Evolutionary conservation across 1,140 invertebrate genomes (phyloP).

Genomic region (Drosophila setifemur): DNA sequence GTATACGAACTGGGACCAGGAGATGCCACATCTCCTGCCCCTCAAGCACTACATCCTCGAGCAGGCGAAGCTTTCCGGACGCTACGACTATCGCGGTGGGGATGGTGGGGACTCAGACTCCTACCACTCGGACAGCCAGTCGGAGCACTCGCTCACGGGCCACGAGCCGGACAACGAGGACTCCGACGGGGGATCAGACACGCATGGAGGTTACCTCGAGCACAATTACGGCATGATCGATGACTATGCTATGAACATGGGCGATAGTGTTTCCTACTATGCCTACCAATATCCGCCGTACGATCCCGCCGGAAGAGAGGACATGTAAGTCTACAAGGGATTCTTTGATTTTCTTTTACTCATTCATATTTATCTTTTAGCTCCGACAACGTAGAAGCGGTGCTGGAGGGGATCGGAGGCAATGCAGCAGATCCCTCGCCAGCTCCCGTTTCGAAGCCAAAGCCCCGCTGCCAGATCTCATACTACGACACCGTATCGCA

Average conservation of each 20-base stretch:
- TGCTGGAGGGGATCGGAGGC: conserved; percentile 76
- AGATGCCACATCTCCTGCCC: conserved; percentile 89
- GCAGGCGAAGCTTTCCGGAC: conserved; percentile 90
- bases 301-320: conserved; percentile 79
- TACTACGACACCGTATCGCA: conserved; percentile 75
- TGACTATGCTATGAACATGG: conserved; percentile 81
- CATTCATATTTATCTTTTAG: conserved; percentile 18
- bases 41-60: conserved; percentile 94
- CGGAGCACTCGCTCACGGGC: conserved; percentile 84
- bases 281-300: conserved; percentile 84
- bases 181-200: conserved; percentile 86
- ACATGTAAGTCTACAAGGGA: conserved; percentile 61
- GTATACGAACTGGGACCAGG: conserved; percentile 89
- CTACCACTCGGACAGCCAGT: conserved; percentile 84
- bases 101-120: conserved; percentile 87
- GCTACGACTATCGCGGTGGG: conserved; percentile 84
- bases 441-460: conserved; percentile 53
- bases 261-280: conserved; percentile 85
- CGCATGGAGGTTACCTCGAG: conserved; percentile 86
- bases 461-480: conserved; percentile 75
- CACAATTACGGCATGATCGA: conserved; percentile 83
- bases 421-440: conserved; percentile 41
- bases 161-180: conserved; percentile 88
- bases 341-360: not conserved
- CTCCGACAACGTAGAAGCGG: conserved; percentile 81